phyloP scores from a whole-genome alignment of 2,113 vertebrate genomes.

The Spea multiplicata region DNA sequence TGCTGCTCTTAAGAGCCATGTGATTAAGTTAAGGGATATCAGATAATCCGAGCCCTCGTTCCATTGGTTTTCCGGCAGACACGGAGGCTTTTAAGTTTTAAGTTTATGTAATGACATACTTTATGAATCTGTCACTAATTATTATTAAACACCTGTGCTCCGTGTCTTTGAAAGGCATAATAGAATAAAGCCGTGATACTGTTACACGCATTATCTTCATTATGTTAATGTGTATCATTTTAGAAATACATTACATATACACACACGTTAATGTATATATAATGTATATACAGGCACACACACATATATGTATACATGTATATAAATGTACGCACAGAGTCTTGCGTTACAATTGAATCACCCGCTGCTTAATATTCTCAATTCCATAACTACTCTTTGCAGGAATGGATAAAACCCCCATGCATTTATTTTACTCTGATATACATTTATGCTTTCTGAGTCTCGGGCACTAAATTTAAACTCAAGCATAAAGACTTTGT shows the following conservation, averaged over 20 bases:
- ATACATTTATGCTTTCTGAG: slow-evolving; percentile 47
- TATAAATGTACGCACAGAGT: background rate
- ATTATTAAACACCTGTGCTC: slow-evolving; percentile 97
- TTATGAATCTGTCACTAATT: slow-evolving; percentile 94
- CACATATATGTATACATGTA: background rate
- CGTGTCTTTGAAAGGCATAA: slow-evolving; percentile 55
- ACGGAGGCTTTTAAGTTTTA: slow-evolving; percentile 89
- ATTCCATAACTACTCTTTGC: slow-evolving; percentile 44
- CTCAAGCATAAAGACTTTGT: slow-evolving; percentile 44
- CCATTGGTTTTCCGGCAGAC: slow-evolving; percentile 74
- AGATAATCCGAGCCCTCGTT: slow-evolving; percentile 84
- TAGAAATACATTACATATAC: background rate
- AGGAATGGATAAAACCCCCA: slow-evolving; percentile 40
- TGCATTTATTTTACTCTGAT: slow-evolving; percentile 46
- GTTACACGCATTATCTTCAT: background rate
- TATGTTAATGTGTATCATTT: background rate
- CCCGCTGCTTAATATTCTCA: slow-evolving; percentile 37
- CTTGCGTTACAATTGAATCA: slow-evolving; percentile 29
- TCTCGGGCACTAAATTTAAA: slow-evolving; percentile 46
- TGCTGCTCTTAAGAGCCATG: slow-evolving; percentile 98
- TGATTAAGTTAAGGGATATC: slow-evolving; percentile 99
- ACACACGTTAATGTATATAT: slow-evolving; percentile 1
- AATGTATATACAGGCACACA: background rate
- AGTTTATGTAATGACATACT: slow-evolving; percentile 97
- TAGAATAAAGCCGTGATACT: slow-evolving; percentile 9